A percentile compares a stretch with the other conserved stretches of the same genome.
Conservation (phyloP, 1,140 invertebrate species). For the Anthonomus grandis region DNA sequence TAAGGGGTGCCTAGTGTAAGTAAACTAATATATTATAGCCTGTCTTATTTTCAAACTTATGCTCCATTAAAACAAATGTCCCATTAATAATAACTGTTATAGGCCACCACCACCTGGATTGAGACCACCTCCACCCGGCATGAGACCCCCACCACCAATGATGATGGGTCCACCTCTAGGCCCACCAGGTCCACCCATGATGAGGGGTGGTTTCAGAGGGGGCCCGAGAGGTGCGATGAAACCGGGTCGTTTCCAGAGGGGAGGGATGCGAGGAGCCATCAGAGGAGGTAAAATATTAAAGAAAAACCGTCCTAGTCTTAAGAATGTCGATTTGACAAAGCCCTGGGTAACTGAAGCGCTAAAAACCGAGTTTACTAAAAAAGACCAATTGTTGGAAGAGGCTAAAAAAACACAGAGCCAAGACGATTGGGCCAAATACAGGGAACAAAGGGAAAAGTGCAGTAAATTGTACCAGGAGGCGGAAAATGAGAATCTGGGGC, state of each 20-base stretch:
- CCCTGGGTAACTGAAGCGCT: conserved; percentile 46
- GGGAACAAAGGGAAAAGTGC: conserved; percentile 46
- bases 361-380: conserved; percentile 41
- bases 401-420: conserved; percentile 42
- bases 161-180: conserved; percentile 38
- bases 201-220: conserved; percentile 31
- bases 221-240: conserved; percentile 17
- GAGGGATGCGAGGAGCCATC: conserved; percentile 23
- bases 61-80: neutral
- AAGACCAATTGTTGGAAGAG: conserved; percentile 41
- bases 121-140: conserved; percentile 35
- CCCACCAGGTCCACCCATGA: conserved; percentile 25
- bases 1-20: neutral
- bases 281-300: conserved; percentile 39
- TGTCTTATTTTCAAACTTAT: neutral
- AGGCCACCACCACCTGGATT: conserved; percentile 31
- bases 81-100: conserved; percentile 14
- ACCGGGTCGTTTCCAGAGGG: conserved; percentile 18
- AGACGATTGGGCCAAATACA: conserved; percentile 45
- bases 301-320: conserved; percentile 35
- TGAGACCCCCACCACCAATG: conserved; percentile 40
- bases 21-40: neutral
- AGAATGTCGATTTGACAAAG: conserved; percentile 42
- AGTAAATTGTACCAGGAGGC: conserved; percentile 43
- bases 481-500: conserved; percentile 46